Evolutionary conservation across 2,797 vertebrate genomes (phyloP).

Genomic region (Lates japonicus): DNA sequence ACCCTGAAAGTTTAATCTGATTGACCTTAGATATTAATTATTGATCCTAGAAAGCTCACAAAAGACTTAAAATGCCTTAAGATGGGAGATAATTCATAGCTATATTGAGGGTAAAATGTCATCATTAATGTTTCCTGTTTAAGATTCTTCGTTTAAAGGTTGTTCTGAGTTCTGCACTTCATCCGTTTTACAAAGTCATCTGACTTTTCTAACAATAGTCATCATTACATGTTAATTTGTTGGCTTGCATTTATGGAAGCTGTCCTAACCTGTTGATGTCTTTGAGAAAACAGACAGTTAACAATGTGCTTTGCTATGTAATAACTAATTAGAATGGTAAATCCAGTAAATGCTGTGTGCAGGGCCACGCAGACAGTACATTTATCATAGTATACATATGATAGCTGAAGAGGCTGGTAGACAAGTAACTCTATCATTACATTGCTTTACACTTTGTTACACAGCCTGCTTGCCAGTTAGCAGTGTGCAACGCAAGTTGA

Average conservation of each 20-base stretch:
- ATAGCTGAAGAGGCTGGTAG: background rate
- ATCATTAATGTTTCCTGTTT: conserved; percentile 34
- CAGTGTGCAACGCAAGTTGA: conserved; percentile 55
- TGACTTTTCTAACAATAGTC: conserved; percentile 3
- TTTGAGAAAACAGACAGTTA: conserved; percentile 9
- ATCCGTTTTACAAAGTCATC: conserved; percentile 32
- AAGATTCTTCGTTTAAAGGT: conserved; percentile 13
- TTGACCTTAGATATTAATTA: conserved; percentile 56
- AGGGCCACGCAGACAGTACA: conserved; percentile 10
- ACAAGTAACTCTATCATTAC: background rate
- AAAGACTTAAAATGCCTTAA: conserved; percentile 62
- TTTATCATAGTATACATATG: background rate
- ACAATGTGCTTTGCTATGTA: conserved; percentile 5
- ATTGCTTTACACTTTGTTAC: conserved; percentile 30
- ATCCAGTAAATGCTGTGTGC: background rate
- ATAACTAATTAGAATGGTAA: conserved; percentile 1
- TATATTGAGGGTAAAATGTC: conserved; percentile 68
- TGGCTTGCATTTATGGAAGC: conserved; percentile 29
- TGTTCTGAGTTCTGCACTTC: conserved; percentile 23
- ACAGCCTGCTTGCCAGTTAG: conserved; percentile 37
- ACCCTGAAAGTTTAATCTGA: conserved; percentile 44
- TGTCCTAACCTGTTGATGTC: conserved; percentile 12
- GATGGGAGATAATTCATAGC: conserved; percentile 38
- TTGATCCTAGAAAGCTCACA: conserved; percentile 55
- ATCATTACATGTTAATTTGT: conserved; percentile 15